Evolutionary conservation across 2,888 invertebrate genomes (phyloP).

Genomic region (Volucella zonaria): DNA sequence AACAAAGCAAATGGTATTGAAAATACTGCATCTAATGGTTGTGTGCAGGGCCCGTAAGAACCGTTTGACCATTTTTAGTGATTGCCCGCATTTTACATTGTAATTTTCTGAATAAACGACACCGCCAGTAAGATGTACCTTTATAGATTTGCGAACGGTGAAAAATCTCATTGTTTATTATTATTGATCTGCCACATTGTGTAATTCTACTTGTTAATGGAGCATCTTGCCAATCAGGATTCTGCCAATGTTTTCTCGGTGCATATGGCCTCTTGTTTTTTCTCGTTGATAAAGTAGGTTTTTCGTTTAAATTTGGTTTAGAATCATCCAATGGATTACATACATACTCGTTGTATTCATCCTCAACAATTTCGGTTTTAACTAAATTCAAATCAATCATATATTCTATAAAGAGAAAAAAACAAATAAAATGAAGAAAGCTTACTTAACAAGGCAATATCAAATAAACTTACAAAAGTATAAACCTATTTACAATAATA

Average conservation of each 20-base stretch:
- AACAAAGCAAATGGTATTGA: slow-evolving; percentile 1
- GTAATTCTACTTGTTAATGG: slow-evolving; percentile 52
- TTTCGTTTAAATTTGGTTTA: slow-evolving; percentile 40
- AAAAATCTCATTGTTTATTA: slow-evolving; percentile 65
- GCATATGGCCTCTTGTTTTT: slow-evolving; percentile 47
- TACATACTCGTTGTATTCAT: slow-evolving; percentile 64
- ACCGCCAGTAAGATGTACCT: slow-evolving; percentile 68
- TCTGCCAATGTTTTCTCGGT: slow-evolving; percentile 65
- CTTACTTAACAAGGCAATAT: background rate
- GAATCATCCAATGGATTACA: slow-evolving; percentile 63
- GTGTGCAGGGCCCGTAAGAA: slow-evolving; percentile 61
- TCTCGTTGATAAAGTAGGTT: background rate
- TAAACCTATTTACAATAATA: background rate
- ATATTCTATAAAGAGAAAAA: slow-evolving; percentile 59
- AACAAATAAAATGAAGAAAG: slow-evolving; percentile 34
- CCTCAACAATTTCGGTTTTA: slow-evolving; percentile 62
- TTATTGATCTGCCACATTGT: slow-evolving; percentile 60
- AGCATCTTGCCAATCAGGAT: slow-evolving; percentile 7
- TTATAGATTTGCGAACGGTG: slow-evolving; percentile 70
- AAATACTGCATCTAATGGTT: slow-evolving; percentile 54
- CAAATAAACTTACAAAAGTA: slow-evolving; percentile 9
- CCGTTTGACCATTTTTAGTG: slow-evolving; percentile 64
- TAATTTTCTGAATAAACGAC: slow-evolving; percentile 63
- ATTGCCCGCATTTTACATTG: slow-evolving; percentile 71
- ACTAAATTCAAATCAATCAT: slow-evolving; percentile 66